Base-by-base conservation (phyloP, 1,140 invertebrate species). In the Eueides isabella region DNA sequence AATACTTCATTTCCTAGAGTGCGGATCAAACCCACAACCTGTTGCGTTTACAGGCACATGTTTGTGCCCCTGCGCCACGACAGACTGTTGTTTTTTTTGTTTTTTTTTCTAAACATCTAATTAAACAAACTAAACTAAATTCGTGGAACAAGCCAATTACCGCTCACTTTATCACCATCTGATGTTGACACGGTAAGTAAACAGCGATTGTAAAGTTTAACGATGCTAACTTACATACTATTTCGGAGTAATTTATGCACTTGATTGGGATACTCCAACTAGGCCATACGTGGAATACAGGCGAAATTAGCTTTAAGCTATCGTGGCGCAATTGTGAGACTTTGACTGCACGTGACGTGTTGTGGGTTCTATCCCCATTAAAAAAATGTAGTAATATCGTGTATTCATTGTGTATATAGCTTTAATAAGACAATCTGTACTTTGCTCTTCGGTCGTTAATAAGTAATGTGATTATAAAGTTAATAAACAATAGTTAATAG, bases 171-270 rank as follows among this genome's bases (percentile, higher is more conserved):
- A 55, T 55, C 48, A 55, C 23, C 19, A 26, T 55, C 48, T 55
- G 19, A 55, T 55, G 48, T 55, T 55, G 48, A 55, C 48, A 55
- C 48, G 48, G 2, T 11, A 55, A 23, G 23, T 55, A 55, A 26
- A 55, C 48, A 55, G 19, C 19, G 23, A 55, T 55, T 55, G 19
- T 55, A 55, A 55, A 55, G 48, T 55, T 55, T 26, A 55, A 55
- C 48, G 48, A 55, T 26, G 48, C 19, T 55, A 55, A 55, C 48
- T 55, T 55, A 55, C 48, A 55, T 12, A 55, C 48, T 55, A 26
- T 55, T 55, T 55, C 19, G 19, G 19, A 55, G 48, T 55, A 19
- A 55, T 55, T 55, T 55, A 55, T 55, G 48, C 48, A 55, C 48
- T 55, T 26, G 9, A 55, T 55, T 55, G 48, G 48, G 48, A 26